Evolutionary conservation across 2,113 vertebrate genomes (phyloP), one percentile per base, ranked within the genome.

Genomic region (Vireo altiloquus): DNA sequence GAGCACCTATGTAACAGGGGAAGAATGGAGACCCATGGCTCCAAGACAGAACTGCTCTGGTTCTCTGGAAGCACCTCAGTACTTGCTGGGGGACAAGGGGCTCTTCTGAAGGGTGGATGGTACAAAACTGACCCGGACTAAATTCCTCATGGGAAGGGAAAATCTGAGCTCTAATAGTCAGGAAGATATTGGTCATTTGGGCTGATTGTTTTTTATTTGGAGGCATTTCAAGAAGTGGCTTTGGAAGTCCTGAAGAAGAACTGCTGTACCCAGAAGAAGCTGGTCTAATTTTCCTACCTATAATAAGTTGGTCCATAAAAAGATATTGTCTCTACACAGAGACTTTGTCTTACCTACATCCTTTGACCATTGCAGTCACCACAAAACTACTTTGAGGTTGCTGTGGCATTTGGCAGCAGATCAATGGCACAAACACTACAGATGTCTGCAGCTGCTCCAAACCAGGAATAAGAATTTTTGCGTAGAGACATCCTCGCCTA

Each of bases 61-160:
- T 70, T 14, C 13, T 85, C 70, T 57, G 42, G 39, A 42, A 75
- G 28, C 17, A 37, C 15, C 30, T 10, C 47, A 74, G 59, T 1
- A 2, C 23, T 42, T 80, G 12, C 6, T 59, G 44, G 9, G 8
- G 20, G 8, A 19, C 18, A 66, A 4, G 0, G 0, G 47, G 20
- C 18, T 87, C 46, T 74, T 87, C 69, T 64, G 87, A 76, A 64
- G 16, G 4, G 3, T 37, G 22, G 18, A 47, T 71, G 37, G 23
- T 37, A 46, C 37, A 82, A 92, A 72, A 44, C 7, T 2, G 2
- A 68, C 13, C 19, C 9, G 1, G 9, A 56, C 12, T 82, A 15
- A 42, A 10, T 39, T 21, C 5, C 22, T 64, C 35, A 12, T 13
- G 72, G 68, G 46, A 87, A 61, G 22, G 50, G 37, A 39, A 86